phyloP scores from a whole-genome alignment of 2,113 vertebrate species.

The Myrmophylax atrothorax region DNA sequence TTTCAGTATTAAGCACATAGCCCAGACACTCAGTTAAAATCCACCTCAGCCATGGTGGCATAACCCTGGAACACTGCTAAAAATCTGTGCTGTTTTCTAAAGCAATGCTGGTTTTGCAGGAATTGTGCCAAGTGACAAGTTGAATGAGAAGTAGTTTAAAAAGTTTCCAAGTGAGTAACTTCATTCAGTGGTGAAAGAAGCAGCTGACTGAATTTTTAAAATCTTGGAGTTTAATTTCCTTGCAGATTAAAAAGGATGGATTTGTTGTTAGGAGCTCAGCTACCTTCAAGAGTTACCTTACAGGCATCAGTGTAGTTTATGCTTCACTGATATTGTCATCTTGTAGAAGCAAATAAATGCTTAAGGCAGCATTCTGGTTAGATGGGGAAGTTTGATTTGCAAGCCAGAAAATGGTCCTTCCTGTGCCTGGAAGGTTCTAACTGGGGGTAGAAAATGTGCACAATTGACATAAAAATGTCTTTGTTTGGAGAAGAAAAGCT shows the following conservation, averaged over 20 bases:
- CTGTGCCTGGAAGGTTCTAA: neutral
- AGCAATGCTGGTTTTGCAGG: neutral
- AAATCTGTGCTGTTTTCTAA: neutral
- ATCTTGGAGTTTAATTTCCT: neutral
- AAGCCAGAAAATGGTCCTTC: neutral
- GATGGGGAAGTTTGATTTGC: neutral
- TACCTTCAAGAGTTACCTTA: neutral
- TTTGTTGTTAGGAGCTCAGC: neutral
- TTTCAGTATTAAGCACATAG: neutral
- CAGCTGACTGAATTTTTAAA: neutral
- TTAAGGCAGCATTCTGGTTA: neutral
- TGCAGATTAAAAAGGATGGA: neutral
- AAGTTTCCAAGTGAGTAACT: neutral
- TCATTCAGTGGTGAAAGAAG: neutral
- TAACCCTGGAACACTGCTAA: neutral
- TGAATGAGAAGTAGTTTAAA: neutral
- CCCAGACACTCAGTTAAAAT: neutral
- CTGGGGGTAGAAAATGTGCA: neutral
- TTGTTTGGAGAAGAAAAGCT: neutral
- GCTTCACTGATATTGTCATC: neutral
- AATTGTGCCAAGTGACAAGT: neutral
- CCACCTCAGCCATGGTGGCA: neutral
- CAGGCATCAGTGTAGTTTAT: neutral
- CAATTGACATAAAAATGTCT: neutral
- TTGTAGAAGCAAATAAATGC: neutral